A percentile compares a stretch with the other conserved stretches of the same genome.
phyloP scores from a whole-genome alignment of 1,140 invertebrate species.

The Mycetomoellerius zeteki region DNA sequence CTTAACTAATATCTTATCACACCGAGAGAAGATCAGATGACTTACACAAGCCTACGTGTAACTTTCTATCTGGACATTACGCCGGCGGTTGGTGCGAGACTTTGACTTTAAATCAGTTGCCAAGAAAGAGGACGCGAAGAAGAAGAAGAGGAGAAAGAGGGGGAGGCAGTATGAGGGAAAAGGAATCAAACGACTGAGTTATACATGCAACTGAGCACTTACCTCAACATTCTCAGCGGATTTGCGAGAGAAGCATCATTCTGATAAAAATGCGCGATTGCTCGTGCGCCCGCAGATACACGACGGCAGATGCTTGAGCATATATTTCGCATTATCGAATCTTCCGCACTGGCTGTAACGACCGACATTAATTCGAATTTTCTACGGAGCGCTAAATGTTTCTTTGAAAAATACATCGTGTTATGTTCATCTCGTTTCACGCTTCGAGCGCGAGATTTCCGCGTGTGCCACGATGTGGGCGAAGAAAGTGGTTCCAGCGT shows the following conservation, averaged over 20 bases:
- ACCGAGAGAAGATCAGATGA: slow-evolving; percentile 62
- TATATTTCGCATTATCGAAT: slow-evolving; percentile 70
- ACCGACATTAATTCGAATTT: slow-evolving; percentile 72
- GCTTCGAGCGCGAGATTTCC: neutral
- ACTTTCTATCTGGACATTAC: slow-evolving; percentile 64
- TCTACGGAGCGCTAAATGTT: slow-evolving; percentile 60
- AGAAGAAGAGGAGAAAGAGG: slow-evolving; percentile 1
- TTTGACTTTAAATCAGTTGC: slow-evolving; percentile 63
- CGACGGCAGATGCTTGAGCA: slow-evolving; percentile 30
- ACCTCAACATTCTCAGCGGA: slow-evolving; percentile 70
- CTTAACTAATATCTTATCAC: slow-evolving; percentile 74
- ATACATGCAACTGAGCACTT: slow-evolving; percentile 61
- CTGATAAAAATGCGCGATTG: slow-evolving; percentile 75
- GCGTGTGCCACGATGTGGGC: slow-evolving; percentile 1
- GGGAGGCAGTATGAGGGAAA: neutral
- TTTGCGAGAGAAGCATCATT: slow-evolving; percentile 70
- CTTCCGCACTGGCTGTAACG: slow-evolving; percentile 51
- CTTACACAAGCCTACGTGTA: slow-evolving; percentile 60
- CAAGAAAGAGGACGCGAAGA: slow-evolving; percentile 35
- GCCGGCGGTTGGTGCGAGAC: neutral
- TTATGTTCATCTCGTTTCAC: slow-evolving; percentile 24
- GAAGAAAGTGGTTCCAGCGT: slow-evolving; percentile 28
- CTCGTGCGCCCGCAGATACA: slow-evolving; percentile 33
- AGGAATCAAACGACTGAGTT: slow-evolving; percentile 48
- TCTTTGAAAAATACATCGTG: slow-evolving; percentile 14